A percentile compares a stretch with the other conserved stretches of the same genome.
Evolutionary conservation across 92 coral and sea anemone genomes (phyloP).

Genomic region (Siderastrea radians): DNA sequence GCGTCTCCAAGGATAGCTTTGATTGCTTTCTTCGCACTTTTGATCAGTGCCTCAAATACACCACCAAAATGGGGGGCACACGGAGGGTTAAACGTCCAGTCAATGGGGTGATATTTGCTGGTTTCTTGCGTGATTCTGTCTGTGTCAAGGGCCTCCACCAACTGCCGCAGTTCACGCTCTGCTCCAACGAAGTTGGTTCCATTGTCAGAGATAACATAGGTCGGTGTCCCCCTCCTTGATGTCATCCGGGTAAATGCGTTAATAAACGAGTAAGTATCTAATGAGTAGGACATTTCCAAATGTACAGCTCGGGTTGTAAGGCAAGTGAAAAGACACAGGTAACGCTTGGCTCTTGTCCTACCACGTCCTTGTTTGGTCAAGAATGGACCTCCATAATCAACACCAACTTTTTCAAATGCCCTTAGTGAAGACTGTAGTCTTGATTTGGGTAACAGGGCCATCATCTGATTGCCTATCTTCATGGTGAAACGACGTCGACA

Average conservation of each 20-base stretch:
- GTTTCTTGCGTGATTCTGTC: slow-evolving; percentile 32
- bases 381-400: slow-evolving; percentile 61
- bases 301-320: slow-evolving; percentile 67
- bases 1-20: slow-evolving; percentile 50
- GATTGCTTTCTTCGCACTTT: slow-evolving; percentile 47
- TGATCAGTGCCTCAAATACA: slow-evolving; percentile 62
- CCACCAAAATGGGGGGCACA: slow-evolving; percentile 65
- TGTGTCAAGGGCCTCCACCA: slow-evolving; percentile 38
- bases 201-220: slow-evolving; percentile 53
- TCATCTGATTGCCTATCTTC: slow-evolving; percentile 51
- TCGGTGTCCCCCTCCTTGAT: slow-evolving; percentile 59
- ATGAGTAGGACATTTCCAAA: slow-evolving; percentile 38
- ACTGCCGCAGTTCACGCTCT: slow-evolving; percentile 22
- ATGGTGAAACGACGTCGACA: slow-evolving; percentile 56
- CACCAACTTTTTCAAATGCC: slow-evolving; percentile 63
- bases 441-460: slow-evolving; percentile 60
- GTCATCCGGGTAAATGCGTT: slow-evolving; percentile 70
- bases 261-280: slow-evolving; percentile 48
- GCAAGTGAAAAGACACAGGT: slow-evolving; percentile 72
- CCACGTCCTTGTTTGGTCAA: slow-evolving; percentile 69
- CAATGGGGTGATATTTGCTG: slow-evolving; percentile 32
- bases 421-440: slow-evolving; percentile 33
- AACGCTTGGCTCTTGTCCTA: slow-evolving; percentile 44
- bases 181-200: slow-evolving; percentile 75
- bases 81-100: slow-evolving; percentile 62